Evolutionary conservation across 2,888 invertebrate genomes (phyloP), one percentile per base, ranked within the genome.

Genomic region (Tillus elongatus): DNA sequence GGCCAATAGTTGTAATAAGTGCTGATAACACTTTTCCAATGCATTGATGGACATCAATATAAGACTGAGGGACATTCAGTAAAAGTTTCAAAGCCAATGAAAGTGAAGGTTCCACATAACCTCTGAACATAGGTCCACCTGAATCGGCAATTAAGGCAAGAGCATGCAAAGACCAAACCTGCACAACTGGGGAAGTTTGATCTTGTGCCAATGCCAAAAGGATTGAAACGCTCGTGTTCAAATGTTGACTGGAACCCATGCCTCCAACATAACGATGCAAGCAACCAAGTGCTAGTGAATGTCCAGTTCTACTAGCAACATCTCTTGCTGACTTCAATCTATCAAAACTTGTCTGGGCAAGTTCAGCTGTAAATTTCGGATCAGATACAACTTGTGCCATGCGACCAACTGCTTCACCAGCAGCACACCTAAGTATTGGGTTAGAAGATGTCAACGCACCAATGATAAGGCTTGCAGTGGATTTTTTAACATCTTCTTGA

Each of bases 71-170:
- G n/a, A 93, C 88, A 36, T 81, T 82, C 43, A 95, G 73, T 35
- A 95, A 69, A 36, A 96, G 72, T 57, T 92, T 91, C 40, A 98
- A 68, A n/a, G 89, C 84, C 34, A 95, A 71, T 6, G 87, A 86
- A 36, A 98, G 71, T 0, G 92, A 86, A 1, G 93, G 90, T 59
- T 98, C 97, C 11, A 97, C 95, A 66, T 93, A 98, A 14, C 90
- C 82, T 13, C 96, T 77, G 70, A 98, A 98, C 93, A 98, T 96
- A 1, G 98, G 97, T 0, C 98, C 98, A 1, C 97, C 95, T 0
- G 96, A 95, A 66, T 97, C 96, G 2, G 93, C 95, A 41, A 98
- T 87, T 44, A 97, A 74, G 0, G 93, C 88, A 13, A 98, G 68
- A 0, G 97, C 95, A 68, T 97, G 93, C 9, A 98, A 70, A 0